Conservation (phyloP, 1,140 invertebrate genomes). For the Spodoptera litura region DNA sequence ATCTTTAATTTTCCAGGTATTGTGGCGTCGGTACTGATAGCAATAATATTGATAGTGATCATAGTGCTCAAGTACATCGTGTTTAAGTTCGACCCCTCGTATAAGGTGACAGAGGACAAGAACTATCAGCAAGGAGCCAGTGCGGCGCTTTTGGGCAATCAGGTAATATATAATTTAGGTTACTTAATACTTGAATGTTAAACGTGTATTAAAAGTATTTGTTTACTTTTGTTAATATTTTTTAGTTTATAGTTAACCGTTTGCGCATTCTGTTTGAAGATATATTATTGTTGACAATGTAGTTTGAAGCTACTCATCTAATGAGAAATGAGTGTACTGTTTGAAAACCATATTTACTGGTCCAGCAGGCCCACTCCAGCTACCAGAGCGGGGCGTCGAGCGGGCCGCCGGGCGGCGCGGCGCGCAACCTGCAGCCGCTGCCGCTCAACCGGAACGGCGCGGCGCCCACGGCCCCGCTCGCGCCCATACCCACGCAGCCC, state of each 20-base stretch:
- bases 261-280: too few species aligned
- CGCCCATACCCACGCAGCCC: constrained; percentile 65
- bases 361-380: constrained; percentile 72
- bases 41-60: constrained; percentile 95
- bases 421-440: constrained; percentile 68
- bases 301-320: too few species aligned
- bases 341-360: too few species aligned
- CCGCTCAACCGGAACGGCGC: constrained; percentile 60
- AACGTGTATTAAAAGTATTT: too few species aligned
- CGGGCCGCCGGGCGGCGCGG: constrained; percentile 59
- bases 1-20: constrained; percentile 86
- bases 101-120: constrained; percentile 96
- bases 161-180: constrained; percentile 68
- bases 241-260: too few species aligned
- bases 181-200: too few species aligned
- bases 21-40: constrained; percentile 96
- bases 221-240: too few species aligned
- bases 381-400: constrained; percentile 71
- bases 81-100: constrained; percentile 93
- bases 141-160: constrained; percentile 90
- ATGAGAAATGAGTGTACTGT: too few species aligned
- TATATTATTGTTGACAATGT: too few species aligned
- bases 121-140: constrained; percentile 91
- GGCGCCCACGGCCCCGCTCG: constrained; percentile 54
- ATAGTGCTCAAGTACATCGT: constrained; percentile 95